These are phyloP conservation scores for Paedocypris sp. DNA, from an alignment of 2,113 vertebrate species.

Conservation along the genomic window DNA sequence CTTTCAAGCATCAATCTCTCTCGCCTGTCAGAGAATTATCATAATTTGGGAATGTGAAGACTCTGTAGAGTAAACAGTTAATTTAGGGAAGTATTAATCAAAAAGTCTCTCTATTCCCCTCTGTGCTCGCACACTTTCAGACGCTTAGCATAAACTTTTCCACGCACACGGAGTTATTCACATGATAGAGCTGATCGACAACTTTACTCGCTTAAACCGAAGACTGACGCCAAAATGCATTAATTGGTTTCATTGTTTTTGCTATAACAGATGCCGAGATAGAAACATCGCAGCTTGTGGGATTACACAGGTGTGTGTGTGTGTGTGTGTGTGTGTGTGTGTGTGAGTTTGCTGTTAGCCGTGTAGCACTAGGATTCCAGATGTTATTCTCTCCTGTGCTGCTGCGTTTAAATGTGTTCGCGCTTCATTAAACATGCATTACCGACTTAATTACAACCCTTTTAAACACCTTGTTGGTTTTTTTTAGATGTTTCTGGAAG, in stretches of 20 bases:
- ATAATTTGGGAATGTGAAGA: conserved; percentile 40
- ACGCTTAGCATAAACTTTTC: too few relatives aligned
- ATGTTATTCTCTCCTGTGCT: conserved; percentile 13
- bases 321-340: background rate
- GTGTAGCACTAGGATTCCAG: conserved; percentile 19
- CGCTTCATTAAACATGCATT: conserved; percentile 21
- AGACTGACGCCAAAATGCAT: too few relatives aligned
- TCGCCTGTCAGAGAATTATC: conserved; percentile 38
- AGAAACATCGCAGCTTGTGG: conserved; percentile 12
- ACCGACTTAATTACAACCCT: conserved; percentile 21
- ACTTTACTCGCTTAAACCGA: too few relatives aligned
- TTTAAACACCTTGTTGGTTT: too few relatives aligned
- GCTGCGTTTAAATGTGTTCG: conserved; percentile 15
- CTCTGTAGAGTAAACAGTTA: conserved; percentile 45
- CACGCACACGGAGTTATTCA: too few relatives aligned
- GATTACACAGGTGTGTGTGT: conserved; percentile 19
- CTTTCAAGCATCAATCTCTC: conserved; percentile 38
- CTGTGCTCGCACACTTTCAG: conserved; percentile 38
- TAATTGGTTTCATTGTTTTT: too few relatives aligned
- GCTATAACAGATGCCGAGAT: conserved; percentile 24
- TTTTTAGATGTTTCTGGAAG: too few relatives aligned
- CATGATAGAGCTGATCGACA: too few relatives aligned
- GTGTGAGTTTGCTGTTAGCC: background rate
- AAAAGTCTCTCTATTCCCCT: conserved; percentile 39
- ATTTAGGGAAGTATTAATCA: conserved; percentile 43